Evolutionary conservation across 1,140 invertebrate genomes (phyloP).

Genomic region (Saccostrea glomerata): DNA sequence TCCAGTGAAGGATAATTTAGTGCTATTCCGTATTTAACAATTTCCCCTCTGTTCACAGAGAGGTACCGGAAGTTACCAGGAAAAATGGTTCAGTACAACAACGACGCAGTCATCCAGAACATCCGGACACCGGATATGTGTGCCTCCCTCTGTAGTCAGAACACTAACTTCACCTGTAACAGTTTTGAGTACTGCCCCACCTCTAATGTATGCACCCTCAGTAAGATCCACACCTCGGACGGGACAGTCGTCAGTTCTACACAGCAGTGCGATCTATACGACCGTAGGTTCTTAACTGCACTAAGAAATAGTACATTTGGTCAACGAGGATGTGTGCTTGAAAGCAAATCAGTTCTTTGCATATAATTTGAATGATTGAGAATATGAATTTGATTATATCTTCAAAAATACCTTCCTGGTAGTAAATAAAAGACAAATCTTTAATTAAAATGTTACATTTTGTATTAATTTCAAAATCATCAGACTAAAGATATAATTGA

Average conservation of each 20-base stretch:
- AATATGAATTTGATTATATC: too few species aligned
- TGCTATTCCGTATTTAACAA: too few species aligned
- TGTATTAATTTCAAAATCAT: too few species aligned
- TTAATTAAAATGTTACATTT: too few species aligned
- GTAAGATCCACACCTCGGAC: constrained; percentile 45
- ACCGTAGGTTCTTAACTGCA: constrained; percentile 49
- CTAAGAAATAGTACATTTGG: too few species aligned
- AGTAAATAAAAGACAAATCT: too few species aligned
- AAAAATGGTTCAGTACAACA: constrained; percentile 43
- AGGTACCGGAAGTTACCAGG: constrained; percentile 50
- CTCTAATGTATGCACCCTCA: constrained; percentile 57
- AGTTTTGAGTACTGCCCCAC: constrained; percentile 60
- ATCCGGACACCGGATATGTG: constrained; percentile 43
- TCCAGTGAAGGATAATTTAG: too few species aligned
- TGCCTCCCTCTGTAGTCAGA: constrained; percentile 48
- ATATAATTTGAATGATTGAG: too few species aligned
- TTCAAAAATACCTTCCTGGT: too few species aligned
- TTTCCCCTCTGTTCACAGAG: constrained; percentile 21
- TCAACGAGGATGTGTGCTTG: too few species aligned
- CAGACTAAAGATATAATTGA: too few species aligned
- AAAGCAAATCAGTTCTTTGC: too few species aligned
- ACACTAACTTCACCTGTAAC: constrained; percentile 52
- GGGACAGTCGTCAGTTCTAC: constrained; percentile 25
- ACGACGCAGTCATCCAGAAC: constrained; percentile 38
- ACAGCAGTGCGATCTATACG: constrained; percentile 58